Conservation (phyloP, 1,140 invertebrate species). For the Drosophila nigromelanica region DNA sequence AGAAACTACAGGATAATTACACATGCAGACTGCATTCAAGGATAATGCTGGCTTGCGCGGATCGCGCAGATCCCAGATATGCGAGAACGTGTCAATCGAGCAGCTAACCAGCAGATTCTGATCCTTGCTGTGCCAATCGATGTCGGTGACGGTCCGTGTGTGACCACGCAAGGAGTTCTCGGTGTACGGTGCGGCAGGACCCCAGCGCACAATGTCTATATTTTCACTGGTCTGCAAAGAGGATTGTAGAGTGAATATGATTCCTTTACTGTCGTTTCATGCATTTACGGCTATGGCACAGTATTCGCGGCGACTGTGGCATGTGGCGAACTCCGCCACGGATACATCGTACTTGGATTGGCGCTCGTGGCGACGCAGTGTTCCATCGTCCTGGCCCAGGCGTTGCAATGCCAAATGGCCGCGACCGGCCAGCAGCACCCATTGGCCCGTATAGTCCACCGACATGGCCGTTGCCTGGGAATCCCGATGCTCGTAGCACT, state of each 20-base stretch:
- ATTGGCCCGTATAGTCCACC: conserved; percentile 92
- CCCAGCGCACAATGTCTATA: conserved; percentile 92
- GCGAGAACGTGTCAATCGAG: conserved; percentile 96
- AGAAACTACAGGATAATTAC: conserved; percentile 39
- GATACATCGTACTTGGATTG: conserved; percentile 97
- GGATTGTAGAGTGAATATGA: no score
- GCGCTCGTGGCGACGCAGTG: conserved; percentile 91
- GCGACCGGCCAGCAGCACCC: conserved; percentile 92
- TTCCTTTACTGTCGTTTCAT: no score
- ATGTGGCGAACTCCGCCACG: conserved; percentile 96
- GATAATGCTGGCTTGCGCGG: conserved; percentile 91
- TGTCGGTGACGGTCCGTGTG: conserved; percentile 94
- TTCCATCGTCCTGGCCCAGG: conserved; percentile 88
- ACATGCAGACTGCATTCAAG: conserved; percentile 89
- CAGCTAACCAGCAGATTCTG: conserved; percentile 95
- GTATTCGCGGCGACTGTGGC: conserved; percentile 89
- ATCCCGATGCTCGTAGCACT: conserved; percentile 84
- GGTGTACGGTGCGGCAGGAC: conserved; percentile 87
- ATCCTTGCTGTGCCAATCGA: conserved; percentile 96
- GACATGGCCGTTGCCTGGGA: conserved; percentile 96
- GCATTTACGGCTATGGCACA: conserved; percentile 94
- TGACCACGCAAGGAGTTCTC: conserved; percentile 92
- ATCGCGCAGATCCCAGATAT: conserved; percentile 96
- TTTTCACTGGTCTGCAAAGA: conserved; percentile 90
- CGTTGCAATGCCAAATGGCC: conserved; percentile 90